Evolutionary conservation across 2,113 vertebrate genomes (phyloP).

Genomic region (Planiliza haematocheilus): DNA sequence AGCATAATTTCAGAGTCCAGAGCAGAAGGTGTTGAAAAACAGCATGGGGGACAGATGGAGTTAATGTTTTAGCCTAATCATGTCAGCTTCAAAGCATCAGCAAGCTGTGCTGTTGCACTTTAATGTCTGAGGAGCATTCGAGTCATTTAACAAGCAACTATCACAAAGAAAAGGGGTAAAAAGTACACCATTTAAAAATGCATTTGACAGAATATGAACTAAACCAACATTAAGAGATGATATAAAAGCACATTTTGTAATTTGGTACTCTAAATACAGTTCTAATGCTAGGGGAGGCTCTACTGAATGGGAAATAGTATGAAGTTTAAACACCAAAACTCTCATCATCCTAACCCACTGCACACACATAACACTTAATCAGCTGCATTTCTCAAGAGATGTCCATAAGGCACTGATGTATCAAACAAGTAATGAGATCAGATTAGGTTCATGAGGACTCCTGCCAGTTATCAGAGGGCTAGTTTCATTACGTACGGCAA

Average conservation of each 20-base stretch:
- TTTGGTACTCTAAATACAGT: conserved; percentile 15
- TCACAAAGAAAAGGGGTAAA: conserved; percentile 1
- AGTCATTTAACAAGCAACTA: neutral
- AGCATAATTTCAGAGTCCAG: conserved; percentile 11
- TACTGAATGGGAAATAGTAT: conserved; percentile 15
- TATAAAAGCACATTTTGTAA: conserved; percentile 27
- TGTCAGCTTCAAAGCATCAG: conserved; percentile 7
- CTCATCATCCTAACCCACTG: neutral
- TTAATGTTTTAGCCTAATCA: neutral
- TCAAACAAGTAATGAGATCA: neutral
- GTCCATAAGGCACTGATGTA: neutral
- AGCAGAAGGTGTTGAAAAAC: neutral
- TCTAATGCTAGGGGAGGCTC: conserved; percentile 8
- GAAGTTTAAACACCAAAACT: neutral
- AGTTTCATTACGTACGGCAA: too few species aligned
- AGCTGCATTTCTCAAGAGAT: too few species aligned
- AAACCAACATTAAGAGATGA: conserved; percentile 1
- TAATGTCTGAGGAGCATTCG: neutral
- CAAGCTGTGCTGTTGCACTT: neutral
- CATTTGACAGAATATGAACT: conserved; percentile 23
- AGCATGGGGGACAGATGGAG: neutral
- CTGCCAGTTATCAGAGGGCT: too few species aligned
- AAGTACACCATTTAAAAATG: neutral
- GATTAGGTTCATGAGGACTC: neutral
- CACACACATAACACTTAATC: neutral